These are phyloP conservation scores for Notothenia coriiceps DNA, from an alignment of 2,113 vertebrate genomes.

Conservation along the genomic window DNA sequence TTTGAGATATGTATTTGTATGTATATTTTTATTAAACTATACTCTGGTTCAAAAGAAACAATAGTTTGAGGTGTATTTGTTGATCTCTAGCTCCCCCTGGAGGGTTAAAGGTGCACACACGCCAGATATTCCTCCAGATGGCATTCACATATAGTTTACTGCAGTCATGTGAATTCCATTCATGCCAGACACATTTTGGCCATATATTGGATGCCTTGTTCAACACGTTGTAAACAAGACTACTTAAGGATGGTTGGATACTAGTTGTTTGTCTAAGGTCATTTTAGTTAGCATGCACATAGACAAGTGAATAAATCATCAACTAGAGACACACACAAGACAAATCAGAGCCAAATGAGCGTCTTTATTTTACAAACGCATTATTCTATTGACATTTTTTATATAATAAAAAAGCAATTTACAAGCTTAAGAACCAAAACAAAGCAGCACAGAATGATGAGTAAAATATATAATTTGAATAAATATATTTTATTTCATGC, in stretches of 20 bases:
- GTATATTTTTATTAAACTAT: background rate
- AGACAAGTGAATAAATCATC: background rate
- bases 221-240: background rate
- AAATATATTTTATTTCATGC: slow-evolving; percentile 99
- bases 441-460: slow-evolving; percentile 92
- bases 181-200: slow-evolving; percentile 4
- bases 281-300: background rate
- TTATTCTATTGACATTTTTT: slow-evolving; percentile 93
- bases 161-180: background rate
- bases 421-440: slow-evolving; percentile 96
- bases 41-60: background rate
- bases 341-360: slow-evolving; percentile 92
- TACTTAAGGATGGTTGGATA: background rate
- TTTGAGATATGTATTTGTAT: background rate
- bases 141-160: accelerated
- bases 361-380: slow-evolving; percentile 99
- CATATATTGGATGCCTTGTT: background rate
- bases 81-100: slow-evolving; percentile 66
- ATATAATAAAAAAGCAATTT: slow-evolving; percentile 99
- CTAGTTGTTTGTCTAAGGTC: background rate
- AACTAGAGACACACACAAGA: slow-evolving; percentile 49
- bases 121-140: background rate
- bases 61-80: background rate
- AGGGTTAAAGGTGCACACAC: slow-evolving; percentile 42
- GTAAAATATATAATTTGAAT: slow-evolving; percentile 99